Conservation (phyloP, 2,113 vertebrate species). For the Cervus canadensis region DNA sequence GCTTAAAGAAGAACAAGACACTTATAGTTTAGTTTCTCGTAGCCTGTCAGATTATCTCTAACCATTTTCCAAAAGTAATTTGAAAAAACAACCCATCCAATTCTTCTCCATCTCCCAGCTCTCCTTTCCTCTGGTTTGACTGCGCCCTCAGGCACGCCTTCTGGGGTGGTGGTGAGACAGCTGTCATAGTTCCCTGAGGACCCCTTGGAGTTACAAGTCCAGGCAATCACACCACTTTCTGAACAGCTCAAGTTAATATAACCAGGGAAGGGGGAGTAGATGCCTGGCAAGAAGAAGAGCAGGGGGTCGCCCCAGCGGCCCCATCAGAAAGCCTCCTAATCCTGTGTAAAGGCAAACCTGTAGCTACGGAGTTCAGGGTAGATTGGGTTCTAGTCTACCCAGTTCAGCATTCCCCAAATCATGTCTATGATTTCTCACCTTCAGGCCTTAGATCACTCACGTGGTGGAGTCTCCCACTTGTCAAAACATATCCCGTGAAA, state of each 20-base stretch:
- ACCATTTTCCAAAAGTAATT: neutral
- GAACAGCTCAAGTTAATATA: neutral
- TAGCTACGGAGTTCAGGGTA: neutral
- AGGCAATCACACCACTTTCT: neutral
- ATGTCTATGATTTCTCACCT: neutral
- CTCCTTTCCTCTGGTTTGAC: neutral
- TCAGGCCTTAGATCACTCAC: neutral
- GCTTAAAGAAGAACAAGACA: neutral
- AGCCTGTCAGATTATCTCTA: neutral
- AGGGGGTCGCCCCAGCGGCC: rapidly evolving
- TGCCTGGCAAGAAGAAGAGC: neutral
- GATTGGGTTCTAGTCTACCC: neutral
- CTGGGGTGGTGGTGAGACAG: neutral
- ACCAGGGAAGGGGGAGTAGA: neutral
- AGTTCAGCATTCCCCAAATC: neutral
- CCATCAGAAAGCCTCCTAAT: neutral
- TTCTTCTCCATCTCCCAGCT: neutral
- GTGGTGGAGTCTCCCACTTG: neutral
- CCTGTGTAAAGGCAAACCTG: neutral
- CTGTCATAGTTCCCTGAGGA: neutral
- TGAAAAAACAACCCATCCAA: neutral
- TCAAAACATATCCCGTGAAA: neutral
- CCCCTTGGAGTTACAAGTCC: neutral
- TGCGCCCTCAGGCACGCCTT: neutral
- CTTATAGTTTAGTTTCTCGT: neutral